Conservation (phyloP, 2,797 vertebrate species). For the Ctenochaetus hawaiiensis region DNA sequence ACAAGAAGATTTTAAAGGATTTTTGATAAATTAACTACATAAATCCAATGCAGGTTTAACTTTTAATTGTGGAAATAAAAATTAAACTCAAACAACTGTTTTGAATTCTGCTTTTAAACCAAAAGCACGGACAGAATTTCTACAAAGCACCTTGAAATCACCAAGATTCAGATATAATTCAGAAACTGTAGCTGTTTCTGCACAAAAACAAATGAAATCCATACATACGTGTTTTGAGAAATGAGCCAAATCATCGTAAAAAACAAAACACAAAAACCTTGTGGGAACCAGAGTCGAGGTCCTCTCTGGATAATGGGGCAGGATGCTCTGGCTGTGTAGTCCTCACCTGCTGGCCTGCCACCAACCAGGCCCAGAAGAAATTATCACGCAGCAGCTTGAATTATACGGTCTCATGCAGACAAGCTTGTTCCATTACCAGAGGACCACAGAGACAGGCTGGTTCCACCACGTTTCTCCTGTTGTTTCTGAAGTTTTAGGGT, state of each 20-base stretch:
- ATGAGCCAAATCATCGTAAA: slow-evolving; percentile 33
- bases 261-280: slow-evolving; percentile 22
- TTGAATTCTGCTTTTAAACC: neutral
- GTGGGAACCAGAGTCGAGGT: slow-evolving; percentile 40
- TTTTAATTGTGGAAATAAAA: neutral
- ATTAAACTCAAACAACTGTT: neutral
- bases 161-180: no score
- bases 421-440: slow-evolving; percentile 59
- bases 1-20: neutral
- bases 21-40: neutral
- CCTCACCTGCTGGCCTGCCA: slow-evolving; percentile 75
- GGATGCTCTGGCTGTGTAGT: slow-evolving; percentile 61
- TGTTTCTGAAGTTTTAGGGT: slow-evolving; percentile 67
- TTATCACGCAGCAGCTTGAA: slow-evolving; percentile 64
- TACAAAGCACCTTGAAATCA: no score
- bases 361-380: slow-evolving; percentile 66
- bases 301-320: slow-evolving; percentile 57
- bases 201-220: slow-evolving; percentile 25
- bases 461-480: slow-evolving; percentile 46
- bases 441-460: slow-evolving; percentile 47
- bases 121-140: slow-evolving; percentile 2
- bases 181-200: slow-evolving; percentile 12
- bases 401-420: slow-evolving; percentile 69
- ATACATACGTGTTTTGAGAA: slow-evolving; percentile 46
- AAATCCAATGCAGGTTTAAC: neutral